phyloP scores from a whole-genome alignment of 1,140 invertebrate genomes.

The Rhynchophorus ferrugineus region DNA sequence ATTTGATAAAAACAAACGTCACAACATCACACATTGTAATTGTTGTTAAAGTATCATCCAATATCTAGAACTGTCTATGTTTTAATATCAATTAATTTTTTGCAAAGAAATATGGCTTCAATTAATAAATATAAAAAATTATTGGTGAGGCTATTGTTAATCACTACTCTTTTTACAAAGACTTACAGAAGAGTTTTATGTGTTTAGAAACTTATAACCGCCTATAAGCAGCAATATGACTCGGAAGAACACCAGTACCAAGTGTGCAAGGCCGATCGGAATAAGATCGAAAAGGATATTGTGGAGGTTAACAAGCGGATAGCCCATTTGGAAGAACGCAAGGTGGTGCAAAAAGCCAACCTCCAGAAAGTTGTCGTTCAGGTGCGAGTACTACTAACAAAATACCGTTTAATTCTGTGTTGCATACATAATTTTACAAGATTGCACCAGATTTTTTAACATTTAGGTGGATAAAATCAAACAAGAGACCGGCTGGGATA shows the following conservation, averaged over 20 bases:
- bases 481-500: conserved; percentile 51
- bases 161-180: too few relatives aligned
- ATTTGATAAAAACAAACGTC: too few relatives aligned
- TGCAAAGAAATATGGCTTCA: too few relatives aligned
- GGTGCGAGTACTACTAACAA: conserved; percentile 6
- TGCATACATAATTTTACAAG: too few relatives aligned
- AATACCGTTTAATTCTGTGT: not conserved
- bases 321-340: conserved; percentile 42
- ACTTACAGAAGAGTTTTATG: too few relatives aligned
- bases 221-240: conserved; percentile 53
- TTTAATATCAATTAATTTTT: too few relatives aligned
- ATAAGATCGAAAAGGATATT: conserved; percentile 45
- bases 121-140: too few relatives aligned
- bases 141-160: too few relatives aligned
- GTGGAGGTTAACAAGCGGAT: conserved; percentile 45
- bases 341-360: conserved; percentile 31
- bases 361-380: conserved; percentile 42
- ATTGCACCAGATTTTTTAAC: not conserved
- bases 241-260: conserved; percentile 52
- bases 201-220: conserved; percentile 48
- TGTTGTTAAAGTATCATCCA: too few relatives aligned
- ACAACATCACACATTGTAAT: too few relatives aligned
- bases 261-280: conserved; percentile 44
- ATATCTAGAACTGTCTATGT: too few relatives aligned
- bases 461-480: conserved; percentile 47